Evolutionary conservation across 2,888 invertebrate genomes (phyloP).

Genomic region (Ariolimax columbianus): DNA sequence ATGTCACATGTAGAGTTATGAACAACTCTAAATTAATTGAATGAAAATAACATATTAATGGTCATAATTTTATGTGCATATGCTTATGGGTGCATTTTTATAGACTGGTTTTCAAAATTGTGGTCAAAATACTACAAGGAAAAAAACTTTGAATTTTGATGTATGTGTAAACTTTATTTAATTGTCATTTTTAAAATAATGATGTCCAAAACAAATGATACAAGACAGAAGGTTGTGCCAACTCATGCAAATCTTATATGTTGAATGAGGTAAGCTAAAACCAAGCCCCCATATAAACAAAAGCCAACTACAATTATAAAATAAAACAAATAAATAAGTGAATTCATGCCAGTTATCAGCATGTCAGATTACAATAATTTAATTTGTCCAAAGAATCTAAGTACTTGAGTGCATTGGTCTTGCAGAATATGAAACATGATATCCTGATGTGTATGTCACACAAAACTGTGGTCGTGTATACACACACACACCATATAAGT

Average conservation of each 20-base stretch:
- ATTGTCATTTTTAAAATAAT: background rate
- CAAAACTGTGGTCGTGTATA: background rate
- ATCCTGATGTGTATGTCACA: background rate
- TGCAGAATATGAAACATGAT: background rate
- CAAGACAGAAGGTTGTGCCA: background rate
- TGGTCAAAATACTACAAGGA: no score
- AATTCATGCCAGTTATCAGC: background rate
- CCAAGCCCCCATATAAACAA: background rate
- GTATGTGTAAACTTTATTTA: background rate
- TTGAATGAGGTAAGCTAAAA: background rate
- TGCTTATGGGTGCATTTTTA: no score
- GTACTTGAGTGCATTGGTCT: slow-evolving; percentile 5
- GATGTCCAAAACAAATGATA: background rate
- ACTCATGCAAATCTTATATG: background rate
- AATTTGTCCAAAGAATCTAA: slow-evolving; percentile 7
- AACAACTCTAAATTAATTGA: no score
- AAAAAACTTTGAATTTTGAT: no score
- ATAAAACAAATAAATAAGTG: background rate
- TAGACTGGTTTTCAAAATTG: no score
- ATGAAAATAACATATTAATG: no score
- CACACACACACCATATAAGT: background rate
- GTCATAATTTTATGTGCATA: no score
- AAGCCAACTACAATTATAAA: background rate
- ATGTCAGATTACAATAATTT: background rate
- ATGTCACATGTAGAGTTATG: no score